Base-by-base conservation (phyloP, 2,113 vertebrate species). In the Phalacrocorax aristotelis region DNA sequence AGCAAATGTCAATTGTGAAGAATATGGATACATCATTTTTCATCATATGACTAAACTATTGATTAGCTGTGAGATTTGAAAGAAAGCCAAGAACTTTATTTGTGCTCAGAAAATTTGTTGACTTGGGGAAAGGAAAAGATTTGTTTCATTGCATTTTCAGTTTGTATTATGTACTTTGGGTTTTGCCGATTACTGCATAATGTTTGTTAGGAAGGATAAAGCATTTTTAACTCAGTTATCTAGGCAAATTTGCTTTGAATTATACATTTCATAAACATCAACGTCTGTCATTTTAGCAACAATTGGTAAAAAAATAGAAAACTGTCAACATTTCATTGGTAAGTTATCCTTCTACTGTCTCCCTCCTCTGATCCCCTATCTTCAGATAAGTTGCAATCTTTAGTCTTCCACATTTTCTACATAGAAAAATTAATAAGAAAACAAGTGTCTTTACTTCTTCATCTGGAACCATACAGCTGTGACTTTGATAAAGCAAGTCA, bases 231-330 rank as follows among this genome's bases (percentile, higher is more conserved):
- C 90, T 97, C 96, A 76, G 96, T 94, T 97, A 98, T 97, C 84
- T 91, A 95, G 96, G 97, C 97, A 98, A 95, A 97, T 98, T 97
- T 98, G 62, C 95, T 97, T 96, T 98, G 97, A 98, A 97, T 98
- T 97, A 97, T 97, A 95, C 93, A 97, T 97, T 97, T 97, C 94
- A 94, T 97, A 97, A 98, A 95, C 93, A 97, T 96, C 87, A 92
- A 95, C 51, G 57, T 97, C 97, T 98, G 97, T 95, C 94, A 70
- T 96, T 97, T 97, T 97, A 97, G 91, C 96, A 98, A 98, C 95
- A 97, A 97, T 95, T 97, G 97, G 92, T 94, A 97, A 97, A 98
- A 98, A 97, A 96, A 96, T 75, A 94, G 87, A 96, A 96, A 97
- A 75, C 87, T 87, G 78, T 89, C 96, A 93, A 94, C 36, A 81